Base-by-base conservation (phyloP, 92 coral and sea anemone genomes). In the Phenganax subtilis region DNA sequence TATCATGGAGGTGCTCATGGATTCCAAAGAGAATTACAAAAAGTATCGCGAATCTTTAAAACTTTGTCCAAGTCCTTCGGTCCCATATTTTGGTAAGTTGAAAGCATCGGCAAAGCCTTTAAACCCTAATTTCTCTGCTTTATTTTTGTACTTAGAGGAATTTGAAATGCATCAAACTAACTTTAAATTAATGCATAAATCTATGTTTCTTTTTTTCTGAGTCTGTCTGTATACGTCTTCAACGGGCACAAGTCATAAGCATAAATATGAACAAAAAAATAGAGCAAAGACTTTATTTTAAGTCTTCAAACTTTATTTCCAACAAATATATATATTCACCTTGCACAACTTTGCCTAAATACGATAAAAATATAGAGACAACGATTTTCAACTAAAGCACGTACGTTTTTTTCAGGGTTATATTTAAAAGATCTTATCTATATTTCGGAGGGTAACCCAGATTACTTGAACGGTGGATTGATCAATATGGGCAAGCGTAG, bases 341-440 rank as follows among this genome's bases (percentile, higher is more conserved):
- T 37, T 37, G 47, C 47, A 37, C 47, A 37, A 37, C 3, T 37
- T 37, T 37, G 47, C 47, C 5, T 37, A 37, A 37, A 37, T 37
- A 37, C 5, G 5, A 37, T 5, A 37, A 37, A 37, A 37, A 37
- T 37, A 37, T 37, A 5, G 47, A 37, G 47, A 37, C 2, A 37
- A 55, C 9, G 30, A 27, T 30, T 15, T 27, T 44, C 8, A 47
- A n/a, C 10, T 7, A 12, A 37, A 53, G 10, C 44, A 8, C 14
- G 28, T 58, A 55, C 61, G 25, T 68, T 80, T 72, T 17, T 60
- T 31, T 31, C 68, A 92, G 99, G 99, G 58, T 85, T 96, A 51
- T 96, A 90, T 80, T 90, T 96, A 96, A 96, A 92, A 64, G 99
- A 96, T 85, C 90, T 96, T 5, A 96, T 97, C 25, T 96, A 92